phyloP scores from a whole-genome alignment of 2,888 invertebrate species.

The Phasia obesa region DNA sequence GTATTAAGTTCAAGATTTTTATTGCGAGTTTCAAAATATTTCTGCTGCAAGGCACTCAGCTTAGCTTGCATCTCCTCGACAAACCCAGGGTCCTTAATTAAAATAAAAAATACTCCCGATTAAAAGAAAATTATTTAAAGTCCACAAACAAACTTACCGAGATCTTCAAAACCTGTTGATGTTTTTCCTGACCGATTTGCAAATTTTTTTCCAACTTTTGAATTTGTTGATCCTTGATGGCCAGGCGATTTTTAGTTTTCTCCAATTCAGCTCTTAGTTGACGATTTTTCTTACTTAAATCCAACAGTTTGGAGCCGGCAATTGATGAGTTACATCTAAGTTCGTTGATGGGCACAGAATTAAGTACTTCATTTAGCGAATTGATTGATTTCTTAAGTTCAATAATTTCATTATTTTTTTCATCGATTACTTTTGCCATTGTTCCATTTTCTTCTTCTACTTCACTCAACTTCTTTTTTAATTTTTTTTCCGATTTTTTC shows the following conservation, averaged over 20 bases:
- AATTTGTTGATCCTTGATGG: conserved; percentile 75
- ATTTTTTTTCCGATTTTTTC: conserved; percentile 72
- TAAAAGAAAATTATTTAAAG: conserved; percentile 2
- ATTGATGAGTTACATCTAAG: conserved; percentile 78
- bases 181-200: conserved; percentile 72
- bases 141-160: conserved; percentile 32
- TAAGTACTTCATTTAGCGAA: conserved; percentile 78
- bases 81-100: conserved; percentile 63
- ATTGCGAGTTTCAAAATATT: conserved; percentile 88
- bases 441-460: conserved; percentile 76
- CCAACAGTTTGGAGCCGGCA: conserved; percentile 78
- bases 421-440: conserved; percentile 75
- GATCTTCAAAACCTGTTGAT: conserved; percentile 42
- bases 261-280: conserved; percentile 78
- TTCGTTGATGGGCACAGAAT: conserved; percentile 79
- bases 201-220: conserved; percentile 75
- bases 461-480: conserved; percentile 76
- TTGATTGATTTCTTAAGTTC: conserved; percentile 78
- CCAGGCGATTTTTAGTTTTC: conserved; percentile 75
- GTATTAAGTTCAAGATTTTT: conserved; percentile 87
- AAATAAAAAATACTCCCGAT: neutral
- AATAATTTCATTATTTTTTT: conserved; percentile 78
- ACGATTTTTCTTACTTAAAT: conserved; percentile 80
- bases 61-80: conserved; percentile 84
- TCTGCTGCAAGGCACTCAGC: conserved; percentile 83